phyloP scores from a whole-genome alignment of 1,140 invertebrate genomes.

The Arctopsyche grandis region DNA sequence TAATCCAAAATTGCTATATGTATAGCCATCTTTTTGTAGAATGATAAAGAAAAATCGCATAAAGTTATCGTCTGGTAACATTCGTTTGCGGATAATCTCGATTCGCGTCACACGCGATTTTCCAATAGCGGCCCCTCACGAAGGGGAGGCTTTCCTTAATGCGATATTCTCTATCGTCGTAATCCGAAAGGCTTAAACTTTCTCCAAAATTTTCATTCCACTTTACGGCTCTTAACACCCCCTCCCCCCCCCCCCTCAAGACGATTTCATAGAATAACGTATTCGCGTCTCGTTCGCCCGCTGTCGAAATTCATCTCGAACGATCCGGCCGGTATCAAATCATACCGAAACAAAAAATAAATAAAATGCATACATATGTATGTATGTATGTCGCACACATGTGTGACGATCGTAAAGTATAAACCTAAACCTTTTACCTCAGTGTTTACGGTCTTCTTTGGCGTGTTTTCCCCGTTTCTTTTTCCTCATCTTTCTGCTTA shows the following conservation, averaged over 20 bases:
- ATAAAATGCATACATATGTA: not conserved
- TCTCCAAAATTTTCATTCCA: conserved; percentile 10
- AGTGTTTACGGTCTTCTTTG: not conserved
- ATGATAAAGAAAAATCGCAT: not conserved
- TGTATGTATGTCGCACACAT: too few species aligned
- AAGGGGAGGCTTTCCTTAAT: not conserved
- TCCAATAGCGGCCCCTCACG: not conserved
- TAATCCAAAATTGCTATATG: too few species aligned
- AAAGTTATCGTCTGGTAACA: not conserved
- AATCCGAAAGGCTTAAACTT: conserved; percentile 23
- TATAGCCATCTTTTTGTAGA: too few species aligned
- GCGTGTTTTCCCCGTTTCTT: too few species aligned
- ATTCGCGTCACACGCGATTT: conserved; percentile 33
- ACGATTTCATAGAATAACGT: not conserved
- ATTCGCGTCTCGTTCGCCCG: not conserved
- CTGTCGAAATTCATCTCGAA: not conserved
- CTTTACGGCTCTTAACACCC: too few species aligned
- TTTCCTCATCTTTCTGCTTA: too few species aligned
- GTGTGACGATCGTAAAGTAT: not conserved
- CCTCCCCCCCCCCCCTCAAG: too few species aligned
- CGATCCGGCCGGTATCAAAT: not conserved
- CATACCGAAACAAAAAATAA: not conserved
- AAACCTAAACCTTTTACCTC: not conserved
- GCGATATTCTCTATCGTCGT: conserved; percentile 5
- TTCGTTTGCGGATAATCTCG: conserved; percentile 16